Evolutionary conservation across 2,797 vertebrate genomes (phyloP), one percentile per base, ranked within the genome.

Genomic region (Sebastolobus altivelis): DNA sequence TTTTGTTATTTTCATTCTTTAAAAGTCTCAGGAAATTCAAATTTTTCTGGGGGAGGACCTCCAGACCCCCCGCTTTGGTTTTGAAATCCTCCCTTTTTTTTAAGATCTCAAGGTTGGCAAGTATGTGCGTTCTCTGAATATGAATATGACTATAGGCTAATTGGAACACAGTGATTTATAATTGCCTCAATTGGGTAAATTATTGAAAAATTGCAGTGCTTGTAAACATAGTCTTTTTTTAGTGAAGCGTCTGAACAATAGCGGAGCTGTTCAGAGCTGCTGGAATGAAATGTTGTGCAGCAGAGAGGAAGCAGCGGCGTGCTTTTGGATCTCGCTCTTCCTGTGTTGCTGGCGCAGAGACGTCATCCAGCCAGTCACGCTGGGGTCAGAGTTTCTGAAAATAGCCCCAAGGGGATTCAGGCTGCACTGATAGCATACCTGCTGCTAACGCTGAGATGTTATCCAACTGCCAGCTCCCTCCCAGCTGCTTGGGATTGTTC

Each of bases 321-420:
- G 46, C 38, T 72, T 88, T 70, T 40, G 38, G 43, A 68, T 83
- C 77, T 68, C 76, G 79, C 76, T 91, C 79, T 85, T 85, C 78
- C 79, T 82, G 74, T 83, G 82, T 87, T 79, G 69, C 82, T 77
- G 78, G 75, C 87, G 68, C 71, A 8, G 69, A 83, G 82, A 84
- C 66, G 76, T 92, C 87, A 90, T 84, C 75, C 79, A 87, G 80
- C 77, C 83, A 77, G 85, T 79, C 90, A 82, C 14, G 58, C 85
- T 35, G 77, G 79, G 93, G 92, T 93, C 92, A 89, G 80, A 85
- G 74, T 85, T 85, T 92, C 89, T 93, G 82, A 87, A 91, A 92
- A 91, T 86, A 87, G 83, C 83, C 92, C 72, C 49, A 1, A 84
- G 86, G 89, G 83, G 80, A 87, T 87, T 79, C 65, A 65, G 75